Percentiles rank a stretch among this genome's conserved stretches.
Conservation (phyloP, 2,797 vertebrate species). For the Rhinatrema bivittatum region DNA sequence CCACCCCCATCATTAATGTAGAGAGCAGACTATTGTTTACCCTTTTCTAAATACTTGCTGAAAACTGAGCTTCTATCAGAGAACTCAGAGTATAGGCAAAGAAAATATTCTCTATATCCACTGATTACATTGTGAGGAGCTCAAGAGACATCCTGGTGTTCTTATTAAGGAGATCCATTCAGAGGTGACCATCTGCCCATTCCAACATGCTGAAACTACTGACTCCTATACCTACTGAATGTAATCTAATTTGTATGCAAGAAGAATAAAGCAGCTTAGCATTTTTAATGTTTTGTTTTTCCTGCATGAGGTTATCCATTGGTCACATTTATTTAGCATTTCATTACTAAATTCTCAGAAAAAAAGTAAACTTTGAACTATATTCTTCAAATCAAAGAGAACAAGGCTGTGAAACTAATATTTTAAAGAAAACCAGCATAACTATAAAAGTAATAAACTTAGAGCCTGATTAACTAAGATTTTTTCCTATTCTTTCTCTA, state of each 20-base stretch:
- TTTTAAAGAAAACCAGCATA: too few relatives aligned
- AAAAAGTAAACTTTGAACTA: too few relatives aligned
- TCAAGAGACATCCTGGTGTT: slow-evolving; percentile 24
- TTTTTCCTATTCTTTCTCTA: too few relatives aligned
- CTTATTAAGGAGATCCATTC: slow-evolving; percentile 42
- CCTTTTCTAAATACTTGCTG: too few relatives aligned
- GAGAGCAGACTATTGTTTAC: too few relatives aligned
- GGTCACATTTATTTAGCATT: slow-evolving; percentile 41
- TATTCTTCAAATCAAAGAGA: too few relatives aligned
- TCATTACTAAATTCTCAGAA: slow-evolving; percentile 26
- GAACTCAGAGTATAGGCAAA: too few relatives aligned
- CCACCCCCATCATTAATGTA: too few relatives aligned
- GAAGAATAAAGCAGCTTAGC: slow-evolving; percentile 36
- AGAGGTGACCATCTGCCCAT: slow-evolving; percentile 32
- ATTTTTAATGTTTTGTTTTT: slow-evolving; percentile 39
- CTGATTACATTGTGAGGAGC: slow-evolving; percentile 14
- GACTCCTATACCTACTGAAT: slow-evolving; percentile 32
- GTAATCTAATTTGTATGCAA: slow-evolving; percentile 33
- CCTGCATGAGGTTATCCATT: slow-evolving; percentile 30
- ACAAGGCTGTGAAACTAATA: too few relatives aligned
- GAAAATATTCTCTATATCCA: neutral
- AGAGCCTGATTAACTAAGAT: too few relatives aligned
- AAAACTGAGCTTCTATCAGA: too few relatives aligned
- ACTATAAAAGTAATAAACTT: too few relatives aligned
- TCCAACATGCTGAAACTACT: slow-evolving; percentile 19